These are phyloP conservation scores for Miltochrista miniata DNA, from an alignment of 2,888 invertebrate genomes.

Conservation along the genomic window DNA sequence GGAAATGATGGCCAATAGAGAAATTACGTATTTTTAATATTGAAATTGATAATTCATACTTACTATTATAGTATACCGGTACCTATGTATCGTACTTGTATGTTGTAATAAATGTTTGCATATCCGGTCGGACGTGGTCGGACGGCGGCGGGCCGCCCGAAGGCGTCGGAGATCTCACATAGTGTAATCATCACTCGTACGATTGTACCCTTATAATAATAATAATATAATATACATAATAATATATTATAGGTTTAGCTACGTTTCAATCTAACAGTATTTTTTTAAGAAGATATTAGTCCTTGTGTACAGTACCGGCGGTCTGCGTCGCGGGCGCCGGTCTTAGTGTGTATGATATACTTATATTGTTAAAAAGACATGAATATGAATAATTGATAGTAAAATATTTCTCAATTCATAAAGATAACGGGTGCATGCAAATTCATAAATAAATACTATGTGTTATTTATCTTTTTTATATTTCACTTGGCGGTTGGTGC, in stretches of 20 bases:
- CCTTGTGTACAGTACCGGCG: conserved; percentile 79
- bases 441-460: conserved; percentile 77
- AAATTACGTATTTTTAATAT: conserved; percentile 84
- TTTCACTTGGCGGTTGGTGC: conserved; percentile 75
- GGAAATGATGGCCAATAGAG: conserved; percentile 81
- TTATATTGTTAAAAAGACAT: conserved; percentile 80
- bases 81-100: conserved; percentile 65
- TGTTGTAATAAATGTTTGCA: conserved; percentile 74
- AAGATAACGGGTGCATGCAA: conserved; percentile 82
- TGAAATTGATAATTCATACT: conserved; percentile 80
- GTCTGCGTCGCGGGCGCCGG: conserved; percentile 67
- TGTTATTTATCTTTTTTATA: conserved; percentile 84
- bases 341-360: conserved; percentile 78
- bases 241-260: conserved; percentile 78
- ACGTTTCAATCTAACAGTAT: conserved; percentile 84
- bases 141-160: conserved; percentile 75
- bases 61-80: conserved; percentile 74
- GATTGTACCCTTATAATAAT: conserved; percentile 78
- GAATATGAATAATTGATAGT: conserved; percentile 78
- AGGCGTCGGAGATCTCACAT: conserved; percentile 82
- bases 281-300: conserved; percentile 84
- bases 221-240: conserved; percentile 76
- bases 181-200: conserved; percentile 80
- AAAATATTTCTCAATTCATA: conserved; percentile 80
- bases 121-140: conserved; percentile 80